Evolutionary conservation across 2,113 vertebrate genomes (phyloP), one percentile per base, ranked within the genome.

Genomic region (Etheostoma spectabile): DNA sequence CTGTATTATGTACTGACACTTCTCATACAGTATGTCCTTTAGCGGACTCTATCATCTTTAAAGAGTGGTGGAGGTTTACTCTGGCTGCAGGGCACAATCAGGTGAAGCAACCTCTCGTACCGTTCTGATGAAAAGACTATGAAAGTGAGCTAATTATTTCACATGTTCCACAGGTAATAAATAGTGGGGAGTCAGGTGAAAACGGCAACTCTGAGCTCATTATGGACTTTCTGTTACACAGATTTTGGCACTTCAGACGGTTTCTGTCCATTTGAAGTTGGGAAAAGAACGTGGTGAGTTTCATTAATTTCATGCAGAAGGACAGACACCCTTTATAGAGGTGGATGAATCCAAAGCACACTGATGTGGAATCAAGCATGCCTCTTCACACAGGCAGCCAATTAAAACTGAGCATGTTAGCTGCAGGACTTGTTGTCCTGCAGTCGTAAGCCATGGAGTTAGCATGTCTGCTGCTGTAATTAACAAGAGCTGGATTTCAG

Each of bases 241-340:
- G 82, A 59, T 72, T 77, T 69, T 90, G 86, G 83, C 83, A 82
- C 87, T 89, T 90, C 86, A 85, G 84, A 91, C 49, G 33, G 48
- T 77, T 88, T 86, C 78, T 83, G 79, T 60, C 52, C 62, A 87
- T 93, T 91, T 95, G 91, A 92, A 89, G 87, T 92, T 38, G 68
- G 61, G 79, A 77, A 73, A 42, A 63, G 65, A 80, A 86, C 68
- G 77, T 64, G 80, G 62, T 13, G 67, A 87, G 84, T 85, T 89
- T 94, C 22, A 53, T 68, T 80, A 88, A 90, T 86, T 67, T 74
- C 64, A 35, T 64, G 72, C 64, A 42, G 77, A 61, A 77, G 79
- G 74, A 84, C 53, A 62, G 33, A 74, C 72, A 63, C 42, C 64
- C 59, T 74, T 73, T 45, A 67, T 24, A 14, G 24, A 86, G 35